These are phyloP conservation scores for Notodonta dromedarius DNA, from an alignment of 2,888 invertebrate species.

Conservation along the genomic window DNA sequence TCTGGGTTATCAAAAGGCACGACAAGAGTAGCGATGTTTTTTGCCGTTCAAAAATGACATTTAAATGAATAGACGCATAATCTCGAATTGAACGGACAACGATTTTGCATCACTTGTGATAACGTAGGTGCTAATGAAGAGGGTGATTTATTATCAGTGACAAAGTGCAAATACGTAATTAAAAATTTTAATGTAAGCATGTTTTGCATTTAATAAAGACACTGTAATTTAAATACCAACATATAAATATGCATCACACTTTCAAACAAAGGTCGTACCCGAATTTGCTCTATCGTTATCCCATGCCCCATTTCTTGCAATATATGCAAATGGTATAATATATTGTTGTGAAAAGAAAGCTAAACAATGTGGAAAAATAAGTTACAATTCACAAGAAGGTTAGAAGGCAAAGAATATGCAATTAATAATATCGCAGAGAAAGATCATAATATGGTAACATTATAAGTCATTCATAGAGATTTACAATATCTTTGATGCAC, in stretches of 20 bases:
- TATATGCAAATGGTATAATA: too few species aligned
- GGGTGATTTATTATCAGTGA: constrained; percentile 18
- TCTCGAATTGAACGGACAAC: not conserved
- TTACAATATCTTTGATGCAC: not conserved
- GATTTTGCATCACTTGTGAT: constrained; percentile 5
- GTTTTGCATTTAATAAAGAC: not conserved
- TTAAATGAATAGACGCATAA: not conserved
- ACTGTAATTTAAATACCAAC: too few species aligned
- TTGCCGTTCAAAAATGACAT: not conserved
- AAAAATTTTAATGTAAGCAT: constrained; percentile 7
- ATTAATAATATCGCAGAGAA: not conserved
- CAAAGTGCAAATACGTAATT: constrained; percentile 30
- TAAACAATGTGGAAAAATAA: constrained; percentile 2
- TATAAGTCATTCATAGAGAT: not conserved
- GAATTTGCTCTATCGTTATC: too few species aligned
- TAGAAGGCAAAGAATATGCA: not conserved
- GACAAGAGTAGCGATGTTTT: constrained; percentile 4
- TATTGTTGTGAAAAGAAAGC: not conserved
- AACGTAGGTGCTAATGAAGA: constrained; percentile 11
- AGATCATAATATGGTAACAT: not conserved
- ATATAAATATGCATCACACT: too few species aligned
- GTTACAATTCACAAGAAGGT: not conserved
- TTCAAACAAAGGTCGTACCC: too few species aligned
- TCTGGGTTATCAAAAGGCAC: constrained; percentile 39
- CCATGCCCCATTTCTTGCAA: too few species aligned